phyloP scores from a whole-genome alignment of 2,113 vertebrate species.

The Scartelaos histophorus region DNA sequence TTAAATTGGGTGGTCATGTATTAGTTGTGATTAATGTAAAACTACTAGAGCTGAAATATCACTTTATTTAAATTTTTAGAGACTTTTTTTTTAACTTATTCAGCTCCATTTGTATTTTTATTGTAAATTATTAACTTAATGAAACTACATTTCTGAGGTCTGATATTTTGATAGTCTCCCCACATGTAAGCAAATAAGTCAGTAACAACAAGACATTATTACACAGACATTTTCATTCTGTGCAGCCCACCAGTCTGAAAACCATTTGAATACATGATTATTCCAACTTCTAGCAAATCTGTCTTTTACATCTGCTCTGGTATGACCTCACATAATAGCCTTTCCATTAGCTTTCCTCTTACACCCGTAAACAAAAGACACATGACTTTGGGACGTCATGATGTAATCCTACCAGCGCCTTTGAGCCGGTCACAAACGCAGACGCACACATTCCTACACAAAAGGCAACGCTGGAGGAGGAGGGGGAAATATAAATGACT shows the following conservation, averaged over 20 bases:
- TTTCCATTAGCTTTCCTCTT: background rate
- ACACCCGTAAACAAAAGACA: conserved; percentile 29
- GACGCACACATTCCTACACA: background rate
- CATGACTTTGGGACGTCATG: conserved; percentile 26
- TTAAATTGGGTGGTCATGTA: too few species aligned
- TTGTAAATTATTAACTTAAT: too few species aligned
- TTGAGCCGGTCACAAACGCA: conserved; percentile 45
- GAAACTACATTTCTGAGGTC: too few species aligned
- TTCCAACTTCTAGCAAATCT: background rate
- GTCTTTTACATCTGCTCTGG: conserved; percentile 13
- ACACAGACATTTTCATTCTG: too few species aligned
- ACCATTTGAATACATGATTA: background rate
- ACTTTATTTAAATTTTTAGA: too few species aligned
- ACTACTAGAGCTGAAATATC: too few species aligned
- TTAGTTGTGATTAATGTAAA: too few species aligned
- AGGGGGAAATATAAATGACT: conserved; percentile 18
- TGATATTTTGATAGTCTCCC: too few species aligned
- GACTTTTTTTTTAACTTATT: too few species aligned
- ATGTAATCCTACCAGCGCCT: conserved; percentile 23
- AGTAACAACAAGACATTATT: too few species aligned
- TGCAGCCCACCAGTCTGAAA: background rate
- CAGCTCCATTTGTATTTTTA: too few species aligned
- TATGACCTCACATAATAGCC: conserved; percentile 45
- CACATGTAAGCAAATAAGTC: too few species aligned
- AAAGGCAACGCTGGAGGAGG: background rate